Evolutionary conservation across 1,140 invertebrate genomes (phyloP), one percentile per base, ranked within the genome.

Genomic region (Drosophila pseudoobscura): DNA sequence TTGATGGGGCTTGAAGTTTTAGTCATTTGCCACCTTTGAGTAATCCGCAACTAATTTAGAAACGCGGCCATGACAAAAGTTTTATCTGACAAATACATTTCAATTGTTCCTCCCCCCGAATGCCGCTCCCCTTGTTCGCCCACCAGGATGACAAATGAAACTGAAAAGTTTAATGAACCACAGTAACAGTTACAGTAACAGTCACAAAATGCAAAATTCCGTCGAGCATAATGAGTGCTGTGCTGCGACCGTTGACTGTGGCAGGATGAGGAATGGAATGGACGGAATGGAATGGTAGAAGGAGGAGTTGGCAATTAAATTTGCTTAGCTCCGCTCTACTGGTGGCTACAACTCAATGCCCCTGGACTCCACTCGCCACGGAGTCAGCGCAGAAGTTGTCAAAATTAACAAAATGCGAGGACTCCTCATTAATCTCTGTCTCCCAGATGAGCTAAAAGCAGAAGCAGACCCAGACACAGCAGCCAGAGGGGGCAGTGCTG

Each of bases 151-250:
- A 82, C 75, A 78, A 88, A 87, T 87, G 83, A 78, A 85, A 80
- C 82, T 75, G 69, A 62, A 75, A 82, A 88, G 82, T 87, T 87
- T 87, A 87, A 87, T 87, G 82, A 87, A 87, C 82, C 82, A 76
- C 83, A 87, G 82, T 68, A 61, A 58, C 71, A 79, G 69, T 82
- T 83, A 76, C 83, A 87, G 82, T 68, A 61, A 58, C 71, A 79
- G 69, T 82, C 78, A 56, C 79, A 69, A 83, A 82, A 74, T 59
- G 79, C 65, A 52, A 69, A 80, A 58, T 80, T 57, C 71, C 56
- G 55, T 50, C 56, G 39, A 74, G 75, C 65, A 80, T 78, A 87
- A 85, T 80, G 69, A 68, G 62, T 35, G 35, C 26, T 39, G 35
- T 13, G 11, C 31, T 31, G 31, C 2, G 31, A 2, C 8, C 35